These are phyloP conservation scores for Dinoponera quadriceps DNA, from an alignment of 1,140 invertebrate species.

Conservation along the genomic window DNA sequence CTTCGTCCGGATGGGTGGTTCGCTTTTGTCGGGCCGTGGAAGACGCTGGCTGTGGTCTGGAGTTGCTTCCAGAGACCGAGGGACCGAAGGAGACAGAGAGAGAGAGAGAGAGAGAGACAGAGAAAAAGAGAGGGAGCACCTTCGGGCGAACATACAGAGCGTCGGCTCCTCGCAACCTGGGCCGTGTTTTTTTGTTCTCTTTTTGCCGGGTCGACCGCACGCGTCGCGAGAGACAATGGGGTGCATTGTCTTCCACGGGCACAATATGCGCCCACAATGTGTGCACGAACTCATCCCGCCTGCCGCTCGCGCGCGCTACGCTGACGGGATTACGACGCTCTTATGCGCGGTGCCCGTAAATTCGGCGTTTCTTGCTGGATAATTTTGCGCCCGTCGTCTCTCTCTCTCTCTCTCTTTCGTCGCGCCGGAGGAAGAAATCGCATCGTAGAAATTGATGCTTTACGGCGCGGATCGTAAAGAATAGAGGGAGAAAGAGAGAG, in stretches of 20 bases:
- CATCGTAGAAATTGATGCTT: neutral
- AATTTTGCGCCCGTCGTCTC: slow-evolving; percentile 27
- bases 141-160: neutral
- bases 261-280: slow-evolving; percentile 66
- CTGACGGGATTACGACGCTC: slow-evolving; percentile 51
- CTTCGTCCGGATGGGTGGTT: neutral
- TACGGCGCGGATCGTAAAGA: neutral
- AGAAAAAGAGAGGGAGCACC: neutral
- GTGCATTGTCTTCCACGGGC: slow-evolving; percentile 48
- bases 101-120: too few relatives aligned
- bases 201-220: slow-evolving; percentile 49
- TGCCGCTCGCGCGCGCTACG: neutral
- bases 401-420: neutral
- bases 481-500: too few relatives aligned
- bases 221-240: slow-evolving; percentile 65
- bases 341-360: slow-evolving; percentile 52
- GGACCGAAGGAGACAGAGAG: too few relatives aligned
- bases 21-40: slow-evolving; percentile 22
- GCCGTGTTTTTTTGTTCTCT: slow-evolving; percentile 31
- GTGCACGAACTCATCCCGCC: slow-evolving; percentile 28
- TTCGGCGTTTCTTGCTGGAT: slow-evolving; percentile 49
- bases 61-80: too few relatives aligned
- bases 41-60: neutral
- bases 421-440: slow-evolving; percentile 6
- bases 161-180: neutral